Conservation (phyloP, 2,113 vertebrate species). For the Cacatua alba region DNA sequence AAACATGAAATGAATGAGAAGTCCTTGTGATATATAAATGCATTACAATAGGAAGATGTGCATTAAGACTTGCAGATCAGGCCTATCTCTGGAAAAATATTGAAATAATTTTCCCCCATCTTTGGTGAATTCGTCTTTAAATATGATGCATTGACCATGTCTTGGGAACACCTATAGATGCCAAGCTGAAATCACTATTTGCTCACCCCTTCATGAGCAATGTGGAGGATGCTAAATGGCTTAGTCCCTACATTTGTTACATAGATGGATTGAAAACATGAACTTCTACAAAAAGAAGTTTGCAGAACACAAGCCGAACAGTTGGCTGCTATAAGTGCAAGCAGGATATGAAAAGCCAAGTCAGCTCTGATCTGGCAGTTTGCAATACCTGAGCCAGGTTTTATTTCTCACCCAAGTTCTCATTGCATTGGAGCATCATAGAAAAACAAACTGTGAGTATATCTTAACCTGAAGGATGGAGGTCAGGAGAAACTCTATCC, state of each 20-base stretch:
- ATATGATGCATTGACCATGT: neutral
- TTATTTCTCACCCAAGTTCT: neutral
- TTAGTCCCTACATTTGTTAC: neutral
- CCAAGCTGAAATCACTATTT: neutral
- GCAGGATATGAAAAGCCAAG: neutral
- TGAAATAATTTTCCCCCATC: neutral
- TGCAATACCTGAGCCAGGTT: neutral
- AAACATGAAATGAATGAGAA: neutral
- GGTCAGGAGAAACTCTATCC: neutral
- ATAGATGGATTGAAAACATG: neutral
- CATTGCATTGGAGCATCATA: neutral
- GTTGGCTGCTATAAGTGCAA: neutral
- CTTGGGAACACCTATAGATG: neutral
- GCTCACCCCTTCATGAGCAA: neutral
- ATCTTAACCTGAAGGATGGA: neutral
- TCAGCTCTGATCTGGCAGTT: neutral
- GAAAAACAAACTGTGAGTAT: neutral
- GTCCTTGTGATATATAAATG: fast-evolving
- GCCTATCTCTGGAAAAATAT: neutral
- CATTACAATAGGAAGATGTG: neutral
- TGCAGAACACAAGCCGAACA: neutral
- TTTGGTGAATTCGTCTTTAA: neutral
- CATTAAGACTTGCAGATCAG: neutral
- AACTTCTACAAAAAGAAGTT: neutral
- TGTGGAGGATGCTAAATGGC: neutral